These are phyloP conservation scores for Cylas formicarius DNA, from an alignment of 1,140 invertebrate species.

Conservation along the genomic window DNA sequence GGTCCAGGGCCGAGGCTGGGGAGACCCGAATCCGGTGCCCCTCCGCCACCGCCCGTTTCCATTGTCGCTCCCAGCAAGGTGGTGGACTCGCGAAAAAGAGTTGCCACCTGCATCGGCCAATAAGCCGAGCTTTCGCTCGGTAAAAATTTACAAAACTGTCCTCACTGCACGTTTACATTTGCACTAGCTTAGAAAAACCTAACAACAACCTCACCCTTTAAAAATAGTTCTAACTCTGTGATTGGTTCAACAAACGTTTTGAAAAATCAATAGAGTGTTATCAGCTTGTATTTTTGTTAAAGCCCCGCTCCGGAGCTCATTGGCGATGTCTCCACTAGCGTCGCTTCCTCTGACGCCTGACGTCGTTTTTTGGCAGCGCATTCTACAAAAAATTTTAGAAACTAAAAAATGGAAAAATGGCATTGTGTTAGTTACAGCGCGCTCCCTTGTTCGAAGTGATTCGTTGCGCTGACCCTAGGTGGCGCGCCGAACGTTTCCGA, in stretches of 20 bases:
- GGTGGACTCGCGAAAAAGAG: conserved; percentile 60
- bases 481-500: no score
- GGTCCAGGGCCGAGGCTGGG: conserved; percentile 29
- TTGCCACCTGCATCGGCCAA: conserved; percentile 58
- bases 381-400: conserved; percentile 30
- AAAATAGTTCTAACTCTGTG: conserved; percentile 43
- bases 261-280: conserved; percentile 45
- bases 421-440: no score
- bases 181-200: conserved; percentile 39
- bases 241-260: conserved; percentile 45
- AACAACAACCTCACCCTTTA: conserved; percentile 44
- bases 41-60: conserved; percentile 43
- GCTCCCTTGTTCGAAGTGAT: no score
- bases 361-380: conserved; percentile 36
- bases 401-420: conserved; percentile 24
- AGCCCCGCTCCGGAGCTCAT: conserved; percentile 35
- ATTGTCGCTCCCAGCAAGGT: conserved; percentile 58
- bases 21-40: conserved; percentile 31
- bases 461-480: no score
- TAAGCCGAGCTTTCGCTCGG: conserved; percentile 34
- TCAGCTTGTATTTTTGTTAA: conserved; percentile 42
- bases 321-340: conserved; percentile 38
- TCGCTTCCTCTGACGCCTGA: conserved; percentile 37
- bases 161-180: conserved; percentile 35
- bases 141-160: conserved; percentile 29